Conservation (phyloP, 2,888 invertebrate genomes). For the Drosophila picticornis region DNA sequence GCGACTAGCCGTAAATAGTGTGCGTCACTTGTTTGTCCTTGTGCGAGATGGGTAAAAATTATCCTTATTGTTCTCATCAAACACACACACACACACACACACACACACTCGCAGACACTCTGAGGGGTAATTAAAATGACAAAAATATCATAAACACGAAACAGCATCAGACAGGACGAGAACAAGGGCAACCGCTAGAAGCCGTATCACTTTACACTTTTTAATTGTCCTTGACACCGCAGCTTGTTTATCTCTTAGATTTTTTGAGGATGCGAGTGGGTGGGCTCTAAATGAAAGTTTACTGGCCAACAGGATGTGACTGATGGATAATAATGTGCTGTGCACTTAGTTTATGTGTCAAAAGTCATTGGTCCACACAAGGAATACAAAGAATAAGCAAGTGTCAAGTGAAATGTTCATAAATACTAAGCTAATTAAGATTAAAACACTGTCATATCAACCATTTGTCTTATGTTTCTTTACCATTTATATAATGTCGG, state of each 20-base stretch:
- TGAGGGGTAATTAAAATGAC: slow-evolving; percentile 71
- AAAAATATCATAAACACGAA: slow-evolving; percentile 61
- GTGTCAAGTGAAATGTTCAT: neutral
- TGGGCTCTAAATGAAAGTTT: slow-evolving; percentile 1
- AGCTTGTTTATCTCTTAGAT: slow-evolving; percentile 61
- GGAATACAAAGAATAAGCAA: neutral
- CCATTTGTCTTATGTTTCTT: neutral
- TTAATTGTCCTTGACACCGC: slow-evolving; percentile 70
- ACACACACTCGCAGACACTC: slow-evolving; percentile 14
- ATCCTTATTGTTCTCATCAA: slow-evolving; percentile 43
- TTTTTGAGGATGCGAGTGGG: neutral
- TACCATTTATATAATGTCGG: neutral
- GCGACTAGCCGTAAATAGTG: slow-evolving; percentile 46
- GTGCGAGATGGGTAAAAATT: slow-evolving; percentile 7
- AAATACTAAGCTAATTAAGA: neutral
- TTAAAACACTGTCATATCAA: neutral
- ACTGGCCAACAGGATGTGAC: slow-evolving; percentile 35
- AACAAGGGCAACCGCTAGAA: slow-evolving; percentile 24
- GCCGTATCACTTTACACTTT: slow-evolving; percentile 68
- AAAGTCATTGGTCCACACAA: slow-evolving; percentile 1
- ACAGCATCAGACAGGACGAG: slow-evolving; percentile 24
- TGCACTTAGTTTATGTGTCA: slow-evolving; percentile 35
- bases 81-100: slow-evolving; percentile 1
- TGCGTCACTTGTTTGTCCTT: slow-evolving; percentile 60
- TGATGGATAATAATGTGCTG: slow-evolving; percentile 35